Evolutionary conservation across 2,797 vertebrate genomes (phyloP), one percentile per base, ranked within the genome.

Genomic region (Cossypha dichroa): DNA sequence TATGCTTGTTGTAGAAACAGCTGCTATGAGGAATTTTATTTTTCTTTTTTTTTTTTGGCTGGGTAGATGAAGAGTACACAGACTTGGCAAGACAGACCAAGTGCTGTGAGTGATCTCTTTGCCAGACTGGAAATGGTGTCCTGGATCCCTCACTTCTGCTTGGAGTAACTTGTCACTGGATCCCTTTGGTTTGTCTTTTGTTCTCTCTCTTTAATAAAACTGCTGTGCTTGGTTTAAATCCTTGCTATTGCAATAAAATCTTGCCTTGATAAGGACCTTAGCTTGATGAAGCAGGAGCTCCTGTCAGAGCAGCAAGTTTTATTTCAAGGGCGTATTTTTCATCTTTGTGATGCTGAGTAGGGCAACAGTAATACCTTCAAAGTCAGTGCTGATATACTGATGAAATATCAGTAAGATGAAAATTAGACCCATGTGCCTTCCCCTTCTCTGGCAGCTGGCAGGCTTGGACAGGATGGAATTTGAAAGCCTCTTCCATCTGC

Each of bases 291-390:
- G 51, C 46, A 67, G 36, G 15, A 54, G 29, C 23, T 91, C 83
- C 67, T 93, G 78, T 75, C 76, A 78, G n/a, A 93, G 49, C 88
- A 58, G 38, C 15, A 5, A 55, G 23, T 55, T 91, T 76, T 86
- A 46, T 91, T 94, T 76, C 79, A 89, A 66, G 59, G 68, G 21
- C 29, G 59, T 90, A 45, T 77, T 79, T 93, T 95, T 93, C 41
- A 43, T 78, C 58, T 84, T 70, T 0, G 10, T 84, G 55, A 73
- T 76, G 51, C 46, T 74, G 69, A 70, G 28, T 51, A 78, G 33
- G 51, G 10, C 41, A 70, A 34, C 22, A 88, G 23, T 69, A 80
- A 55, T 74, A 81, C 33, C 41, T 95, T 83, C 66, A 36, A 78
- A 91, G 60, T 36, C 6, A 8, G 5, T 58, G 46, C 26, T 33